Conservation (phyloP, 1,140 invertebrate genomes). For the Mylabris phalerata region DNA sequence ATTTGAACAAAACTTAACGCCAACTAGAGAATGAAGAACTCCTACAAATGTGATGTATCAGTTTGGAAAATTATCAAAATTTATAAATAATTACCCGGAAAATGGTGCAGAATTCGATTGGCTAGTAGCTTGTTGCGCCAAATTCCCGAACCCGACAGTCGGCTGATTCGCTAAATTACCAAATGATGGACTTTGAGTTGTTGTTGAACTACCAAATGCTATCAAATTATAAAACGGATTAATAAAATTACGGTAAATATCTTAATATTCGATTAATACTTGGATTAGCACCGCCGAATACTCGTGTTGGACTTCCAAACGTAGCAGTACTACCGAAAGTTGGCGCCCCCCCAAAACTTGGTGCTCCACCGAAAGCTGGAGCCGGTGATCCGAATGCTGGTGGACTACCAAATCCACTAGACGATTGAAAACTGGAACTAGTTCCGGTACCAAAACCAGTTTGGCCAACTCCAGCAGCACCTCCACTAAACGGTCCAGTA, state of each 20-base stretch:
- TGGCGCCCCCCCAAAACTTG: constrained; percentile 47
- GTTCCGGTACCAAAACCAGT: constrained; percentile 33
- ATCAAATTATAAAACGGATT: background rate
- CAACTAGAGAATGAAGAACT: constrained; percentile 38
- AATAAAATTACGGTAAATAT: background rate
- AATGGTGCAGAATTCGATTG: constrained; percentile 37
- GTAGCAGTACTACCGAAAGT: constrained; percentile 47
- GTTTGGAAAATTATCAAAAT: background rate
- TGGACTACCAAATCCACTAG: constrained; percentile 42
- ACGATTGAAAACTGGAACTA: constrained; percentile 25
- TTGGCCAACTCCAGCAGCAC: constrained; percentile 39
- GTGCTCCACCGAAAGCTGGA: constrained; percentile 46
- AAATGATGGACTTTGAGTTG: constrained; percentile 46
- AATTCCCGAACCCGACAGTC: constrained; percentile 50
- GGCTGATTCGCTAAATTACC: constrained; percentile 49
- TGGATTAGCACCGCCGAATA: constrained; percentile 41
- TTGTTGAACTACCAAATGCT: constrained; percentile 35
- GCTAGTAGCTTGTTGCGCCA: constrained; percentile 45
- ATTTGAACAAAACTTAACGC: constrained; percentile 24
- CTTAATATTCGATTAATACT: background rate
- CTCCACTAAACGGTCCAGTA: constrained; percentile 32
- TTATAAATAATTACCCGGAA: constrained; percentile 40
- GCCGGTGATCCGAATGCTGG: constrained; percentile 46
- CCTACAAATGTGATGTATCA: constrained; percentile 27
- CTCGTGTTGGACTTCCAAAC: constrained; percentile 45